Percentiles rank a stretch among this genome's conserved stretches.
Conservation (phyloP, 2,113 vertebrate genomes). For the Arothron firmamentum region DNA sequence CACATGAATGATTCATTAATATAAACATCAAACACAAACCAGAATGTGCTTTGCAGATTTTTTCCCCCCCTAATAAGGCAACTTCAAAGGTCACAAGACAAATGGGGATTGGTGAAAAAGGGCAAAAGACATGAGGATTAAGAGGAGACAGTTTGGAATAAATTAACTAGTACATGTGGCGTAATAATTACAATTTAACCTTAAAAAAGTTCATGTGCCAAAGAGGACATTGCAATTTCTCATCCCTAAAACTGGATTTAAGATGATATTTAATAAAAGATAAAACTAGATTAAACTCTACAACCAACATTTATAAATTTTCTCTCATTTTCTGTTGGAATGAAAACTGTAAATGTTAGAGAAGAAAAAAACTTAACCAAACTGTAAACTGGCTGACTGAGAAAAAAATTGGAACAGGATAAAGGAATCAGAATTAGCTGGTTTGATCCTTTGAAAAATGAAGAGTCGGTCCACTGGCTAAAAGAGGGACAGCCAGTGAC, state of each 20-base stretch:
- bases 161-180: not conserved
- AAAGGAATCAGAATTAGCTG: constrained; percentile 61
- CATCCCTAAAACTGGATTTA: too few relatives aligned
- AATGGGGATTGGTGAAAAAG: constrained; percentile 3
- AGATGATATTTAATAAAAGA: too few relatives aligned
- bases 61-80: constrained; percentile 26
- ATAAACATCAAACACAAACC: constrained; percentile 47
- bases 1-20: constrained; percentile 58
- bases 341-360: too few relatives aligned
- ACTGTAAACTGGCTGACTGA: constrained; percentile 14
- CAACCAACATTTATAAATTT: too few relatives aligned
- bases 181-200: too few relatives aligned
- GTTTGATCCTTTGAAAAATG: constrained; percentile 60
- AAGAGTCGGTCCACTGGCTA: constrained; percentile 56
- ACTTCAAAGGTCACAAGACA: constrained; percentile 41
- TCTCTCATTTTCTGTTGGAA: too few relatives aligned
- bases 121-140: constrained; percentile 1
- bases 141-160: constrained; percentile 10
- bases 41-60: constrained; percentile 28
- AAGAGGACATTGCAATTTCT: too few relatives aligned
- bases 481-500: constrained; percentile 76
- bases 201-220: too few relatives aligned
- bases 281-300: too few relatives aligned
- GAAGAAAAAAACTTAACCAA: not conserved
- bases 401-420: constrained; percentile 27